phyloP scores from a whole-genome alignment of 2,888 invertebrate species.

The Cetonia aurata region DNA sequence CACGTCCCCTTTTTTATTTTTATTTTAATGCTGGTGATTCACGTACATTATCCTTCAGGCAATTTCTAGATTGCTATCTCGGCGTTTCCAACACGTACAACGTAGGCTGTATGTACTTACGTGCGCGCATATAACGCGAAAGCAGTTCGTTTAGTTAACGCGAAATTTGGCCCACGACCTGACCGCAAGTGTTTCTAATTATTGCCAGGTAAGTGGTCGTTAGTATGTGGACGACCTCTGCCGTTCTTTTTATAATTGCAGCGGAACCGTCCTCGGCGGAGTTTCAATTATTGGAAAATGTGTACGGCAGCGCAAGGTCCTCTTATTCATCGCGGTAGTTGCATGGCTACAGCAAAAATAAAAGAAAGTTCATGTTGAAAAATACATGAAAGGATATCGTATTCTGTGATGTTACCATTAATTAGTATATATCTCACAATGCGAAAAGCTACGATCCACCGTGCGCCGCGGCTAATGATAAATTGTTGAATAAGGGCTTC shows the following conservation, averaged over 20 bases:
- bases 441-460: no score
- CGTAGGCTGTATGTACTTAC: constrained; percentile 1
- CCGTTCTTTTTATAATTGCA: constrained; percentile 17
- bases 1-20: constrained; percentile 26
- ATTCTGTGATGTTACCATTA: no score
- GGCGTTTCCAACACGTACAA: constrained; percentile 29
- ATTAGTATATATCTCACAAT: no score
- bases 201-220: constrained; percentile 47
- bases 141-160: constrained; percentile 13
- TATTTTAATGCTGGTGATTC: constrained; percentile 35
- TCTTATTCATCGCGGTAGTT: background rate
- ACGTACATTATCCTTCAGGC: constrained; percentile 30
- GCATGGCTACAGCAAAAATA: background rate
- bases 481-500: no score
- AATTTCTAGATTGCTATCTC: constrained; percentile 37
- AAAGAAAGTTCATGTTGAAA: background rate
- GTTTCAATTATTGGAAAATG: constrained; percentile 37
- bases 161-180: constrained; percentile 31
- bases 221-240: constrained; percentile 15
- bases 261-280: background rate
- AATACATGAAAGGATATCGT: no score
- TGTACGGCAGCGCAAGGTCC: background rate
- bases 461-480: no score
- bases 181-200: constrained; percentile 48
- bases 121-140: background rate